Evolutionary conservation across 2,113 vertebrate genomes (phyloP).

Genomic region (Charina bottae): DNA sequence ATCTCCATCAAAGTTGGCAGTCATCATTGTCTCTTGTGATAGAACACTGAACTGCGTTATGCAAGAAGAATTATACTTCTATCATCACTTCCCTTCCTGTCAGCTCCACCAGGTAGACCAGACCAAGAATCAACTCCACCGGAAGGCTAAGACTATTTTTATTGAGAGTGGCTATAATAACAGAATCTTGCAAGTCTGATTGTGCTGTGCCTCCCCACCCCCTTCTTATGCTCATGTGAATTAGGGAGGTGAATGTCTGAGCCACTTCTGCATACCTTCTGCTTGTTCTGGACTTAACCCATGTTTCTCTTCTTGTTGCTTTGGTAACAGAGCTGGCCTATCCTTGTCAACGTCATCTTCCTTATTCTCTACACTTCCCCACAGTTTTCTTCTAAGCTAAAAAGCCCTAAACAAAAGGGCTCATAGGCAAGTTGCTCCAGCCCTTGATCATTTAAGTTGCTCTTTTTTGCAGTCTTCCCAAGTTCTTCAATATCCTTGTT

Average conservation of each 20-base stretch:
- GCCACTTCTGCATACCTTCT: not conserved
- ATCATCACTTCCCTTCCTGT: not conserved
- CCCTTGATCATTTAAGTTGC: not conserved
- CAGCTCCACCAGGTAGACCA: not conserved
- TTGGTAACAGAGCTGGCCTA: not conserved
- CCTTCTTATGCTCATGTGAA: not conserved
- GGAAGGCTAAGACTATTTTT: not conserved
- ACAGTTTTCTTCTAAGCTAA: not conserved
- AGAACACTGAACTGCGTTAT: not conserved
- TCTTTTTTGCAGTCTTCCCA: not conserved
- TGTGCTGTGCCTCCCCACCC: not conserved
- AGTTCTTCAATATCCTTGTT: not conserved
- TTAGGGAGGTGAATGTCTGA: not conserved
- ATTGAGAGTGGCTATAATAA: not conserved
- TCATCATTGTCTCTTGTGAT: not conserved
- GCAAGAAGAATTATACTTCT: not conserved
- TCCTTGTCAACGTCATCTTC: not conserved
- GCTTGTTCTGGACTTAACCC: not conserved
- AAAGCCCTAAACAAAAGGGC: not conserved
- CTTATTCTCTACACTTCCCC: not conserved
- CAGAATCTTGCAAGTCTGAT: not conserved
- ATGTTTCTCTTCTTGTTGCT: not conserved
- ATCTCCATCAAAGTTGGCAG: not conserved
- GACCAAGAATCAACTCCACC: not conserved
- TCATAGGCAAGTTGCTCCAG: not conserved